Evolutionary conservation across 2,113 vertebrate genomes (phyloP).

Genomic region (Xenus cinereus): DNA sequence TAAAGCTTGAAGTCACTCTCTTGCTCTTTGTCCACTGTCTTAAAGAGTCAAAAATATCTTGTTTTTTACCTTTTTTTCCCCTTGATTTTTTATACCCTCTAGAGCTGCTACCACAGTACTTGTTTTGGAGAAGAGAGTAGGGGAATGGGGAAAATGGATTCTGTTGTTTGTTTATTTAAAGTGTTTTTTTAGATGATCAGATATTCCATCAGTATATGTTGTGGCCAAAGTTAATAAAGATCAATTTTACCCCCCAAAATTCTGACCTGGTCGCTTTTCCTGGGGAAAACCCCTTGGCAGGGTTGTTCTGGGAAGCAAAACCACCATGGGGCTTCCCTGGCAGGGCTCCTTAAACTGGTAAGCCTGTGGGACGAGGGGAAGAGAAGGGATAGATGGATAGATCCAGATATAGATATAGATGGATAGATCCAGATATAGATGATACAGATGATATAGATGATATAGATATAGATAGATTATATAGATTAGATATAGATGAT

Average conservation of each 20-base stretch:
- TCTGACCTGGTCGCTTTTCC: not conserved
- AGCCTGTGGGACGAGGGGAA: rapidly evolving
- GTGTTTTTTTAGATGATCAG: not conserved
- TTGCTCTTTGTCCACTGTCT: not conserved
- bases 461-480: too few relatives aligned
- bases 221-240: not conserved
- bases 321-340: not conserved
- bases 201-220: not conserved
- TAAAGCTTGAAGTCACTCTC: not conserved
- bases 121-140: not conserved
- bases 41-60: not conserved
- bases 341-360: not conserved
- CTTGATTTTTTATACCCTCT: not conserved
- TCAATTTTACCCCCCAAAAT: not conserved
- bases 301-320: not conserved
- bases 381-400: not conserved
- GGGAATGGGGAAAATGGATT: not conserved
- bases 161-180: not conserved
- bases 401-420: not conserved
- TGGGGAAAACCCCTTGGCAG: not conserved
- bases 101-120: not conserved
- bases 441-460: too few relatives aligned
- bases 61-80: not conserved
- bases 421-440: too few relatives aligned
- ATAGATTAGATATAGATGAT: too few relatives aligned